Evolutionary conservation across 2,113 vertebrate genomes (phyloP).

Genomic region (Cathartes aura): DNA sequence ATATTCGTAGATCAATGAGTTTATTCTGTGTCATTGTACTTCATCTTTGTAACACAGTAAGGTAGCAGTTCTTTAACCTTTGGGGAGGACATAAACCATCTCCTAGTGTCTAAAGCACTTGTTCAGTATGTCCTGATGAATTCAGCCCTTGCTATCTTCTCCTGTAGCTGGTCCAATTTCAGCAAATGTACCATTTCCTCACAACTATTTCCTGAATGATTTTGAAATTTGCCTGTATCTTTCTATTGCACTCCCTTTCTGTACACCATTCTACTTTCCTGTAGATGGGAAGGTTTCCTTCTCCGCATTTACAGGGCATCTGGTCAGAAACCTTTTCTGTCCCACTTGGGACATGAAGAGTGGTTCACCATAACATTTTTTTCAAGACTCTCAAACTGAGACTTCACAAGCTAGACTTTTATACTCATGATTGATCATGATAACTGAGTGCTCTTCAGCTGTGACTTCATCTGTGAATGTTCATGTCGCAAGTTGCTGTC

Average conservation of each 20-base stretch:
- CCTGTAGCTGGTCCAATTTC: neutral
- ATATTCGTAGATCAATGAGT: neutral
- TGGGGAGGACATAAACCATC: neutral
- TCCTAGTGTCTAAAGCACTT: neutral
- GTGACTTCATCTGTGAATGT: neutral
- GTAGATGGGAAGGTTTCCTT: neutral
- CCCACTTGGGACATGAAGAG: neutral
- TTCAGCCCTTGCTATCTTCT: neutral
- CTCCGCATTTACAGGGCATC: neutral
- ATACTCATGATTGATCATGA: neutral
- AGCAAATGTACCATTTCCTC: neutral
- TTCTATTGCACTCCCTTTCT: neutral
- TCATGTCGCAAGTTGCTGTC: neutral
- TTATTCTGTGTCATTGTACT: neutral
- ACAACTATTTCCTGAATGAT: neutral
- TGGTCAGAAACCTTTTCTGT: neutral
- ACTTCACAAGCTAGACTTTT: neutral
- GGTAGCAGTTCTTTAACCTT: neutral
- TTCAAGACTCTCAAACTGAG: neutral
- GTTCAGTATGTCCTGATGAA: neutral
- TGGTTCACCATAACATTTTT: neutral
- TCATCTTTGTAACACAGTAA: neutral
- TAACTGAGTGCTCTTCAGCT: neutral
- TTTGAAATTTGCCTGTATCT: neutral
- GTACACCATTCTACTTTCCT: neutral